Conservation (phyloP, 1,140 invertebrate genomes). For the Zaprionus kolodkinae region DNA sequence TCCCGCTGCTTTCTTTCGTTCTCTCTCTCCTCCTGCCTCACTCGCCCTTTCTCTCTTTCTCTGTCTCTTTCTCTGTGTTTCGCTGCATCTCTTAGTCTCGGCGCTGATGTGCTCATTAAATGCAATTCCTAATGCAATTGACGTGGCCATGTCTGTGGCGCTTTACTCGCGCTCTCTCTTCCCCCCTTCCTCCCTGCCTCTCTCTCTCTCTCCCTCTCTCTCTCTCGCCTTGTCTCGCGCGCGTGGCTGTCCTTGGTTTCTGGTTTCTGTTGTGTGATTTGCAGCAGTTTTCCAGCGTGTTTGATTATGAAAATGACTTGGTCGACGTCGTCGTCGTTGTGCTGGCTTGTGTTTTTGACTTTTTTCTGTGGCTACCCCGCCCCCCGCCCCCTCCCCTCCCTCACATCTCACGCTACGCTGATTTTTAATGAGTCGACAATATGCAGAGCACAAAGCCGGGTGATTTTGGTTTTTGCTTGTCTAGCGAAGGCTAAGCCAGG, state of each 20-base stretch:
- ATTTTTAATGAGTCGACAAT: constrained; percentile 65
- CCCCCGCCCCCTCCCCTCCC: background rate
- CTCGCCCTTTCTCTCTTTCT: background rate
- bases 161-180: no score
- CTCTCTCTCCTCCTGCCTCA: background rate
- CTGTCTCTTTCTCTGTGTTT: background rate
- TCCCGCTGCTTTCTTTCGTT: background rate
- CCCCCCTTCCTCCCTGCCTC: constrained; percentile 11
- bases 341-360: constrained; percentile 13
- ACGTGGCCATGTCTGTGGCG: constrained; percentile 52
- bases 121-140: constrained; percentile 78
- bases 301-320: constrained; percentile 75
- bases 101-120: constrained; percentile 61
- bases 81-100: background rate
- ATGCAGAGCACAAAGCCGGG: constrained; percentile 35
- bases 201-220: background rate
- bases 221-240: background rate
- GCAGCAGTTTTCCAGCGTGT: constrained; percentile 40
- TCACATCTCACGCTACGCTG: constrained; percentile 33
- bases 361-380: constrained; percentile 21
- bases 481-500: constrained; percentile 14
- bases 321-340: constrained; percentile 23
- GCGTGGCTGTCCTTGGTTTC: constrained; percentile 35
- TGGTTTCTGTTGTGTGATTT: constrained; percentile 43
- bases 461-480: constrained; percentile 26